Conservation (phyloP, 1,140 invertebrate genomes). For the Platyura marginata region DNA sequence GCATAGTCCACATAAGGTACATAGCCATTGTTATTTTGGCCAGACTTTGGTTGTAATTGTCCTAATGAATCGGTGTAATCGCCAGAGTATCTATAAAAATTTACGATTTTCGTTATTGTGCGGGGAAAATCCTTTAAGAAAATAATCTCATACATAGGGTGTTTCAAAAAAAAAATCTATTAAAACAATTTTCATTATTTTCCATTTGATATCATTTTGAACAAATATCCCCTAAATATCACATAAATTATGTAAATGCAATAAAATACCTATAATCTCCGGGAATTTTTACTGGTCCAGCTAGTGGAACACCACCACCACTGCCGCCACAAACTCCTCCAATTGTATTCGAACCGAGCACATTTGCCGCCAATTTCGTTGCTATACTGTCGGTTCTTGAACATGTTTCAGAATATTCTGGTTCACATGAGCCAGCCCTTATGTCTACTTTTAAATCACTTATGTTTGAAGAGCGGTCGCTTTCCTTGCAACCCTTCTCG, state of each 20-base stretch:
- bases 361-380: slow-evolving; percentile 2
- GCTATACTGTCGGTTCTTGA: slow-evolving; percentile 18
- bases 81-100: slow-evolving; percentile 63
- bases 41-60: slow-evolving; percentile 35
- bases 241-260: no score
- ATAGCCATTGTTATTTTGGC: slow-evolving; percentile 73
- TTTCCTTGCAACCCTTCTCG: slow-evolving; percentile 67
- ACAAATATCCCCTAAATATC: no score
- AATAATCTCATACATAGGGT: no score
- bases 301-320: slow-evolving; percentile 40
- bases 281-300: slow-evolving; percentile 53
- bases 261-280: slow-evolving; percentile 33
- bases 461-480: slow-evolving; percentile 74
- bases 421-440: slow-evolving; percentile 59
- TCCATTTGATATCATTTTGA: no score
- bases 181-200: no score
- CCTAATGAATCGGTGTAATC: slow-evolving; percentile 55
- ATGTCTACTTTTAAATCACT: slow-evolving; percentile 80
- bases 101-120: no score
- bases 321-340: slow-evolving; percentile 27
- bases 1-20: slow-evolving; percentile 75
- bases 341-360: slow-evolving; percentile 12
- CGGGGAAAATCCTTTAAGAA: no score
- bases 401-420: slow-evolving; percentile 32
- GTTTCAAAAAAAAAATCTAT: no score